Evolutionary conservation across 2,888 invertebrate species (phyloP).

Genomic region (Papilio elwesi): DNA sequence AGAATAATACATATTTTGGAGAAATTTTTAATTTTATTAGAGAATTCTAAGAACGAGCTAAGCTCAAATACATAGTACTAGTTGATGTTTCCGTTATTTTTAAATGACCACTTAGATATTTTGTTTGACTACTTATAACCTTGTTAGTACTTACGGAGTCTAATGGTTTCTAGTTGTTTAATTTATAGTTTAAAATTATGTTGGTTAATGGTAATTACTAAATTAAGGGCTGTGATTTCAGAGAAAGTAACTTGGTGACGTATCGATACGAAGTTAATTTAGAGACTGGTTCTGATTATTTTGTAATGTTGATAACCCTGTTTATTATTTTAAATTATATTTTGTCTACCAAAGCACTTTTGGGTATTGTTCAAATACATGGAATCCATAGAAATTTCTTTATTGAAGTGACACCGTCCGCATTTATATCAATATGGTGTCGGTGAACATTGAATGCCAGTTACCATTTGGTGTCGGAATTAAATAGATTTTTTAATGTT

Average conservation of each 20-base stretch:
- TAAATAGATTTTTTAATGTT: not conserved
- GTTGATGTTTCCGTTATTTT: slow-evolving; percentile 43
- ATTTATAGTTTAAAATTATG: slow-evolving; percentile 69
- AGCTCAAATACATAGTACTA: slow-evolving; percentile 52
- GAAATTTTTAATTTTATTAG: slow-evolving; percentile 32
- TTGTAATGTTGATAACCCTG: slow-evolving; percentile 14
- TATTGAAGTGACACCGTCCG: slow-evolving; percentile 10
- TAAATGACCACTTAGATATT: slow-evolving; percentile 39
- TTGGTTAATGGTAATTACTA: slow-evolving; percentile 71
- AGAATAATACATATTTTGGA: slow-evolving; percentile 21
- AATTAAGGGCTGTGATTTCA: slow-evolving; percentile 79
- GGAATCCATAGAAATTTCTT: not conserved
- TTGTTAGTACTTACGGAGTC: slow-evolving; percentile 62
- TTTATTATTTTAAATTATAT: not conserved
- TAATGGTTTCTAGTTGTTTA: slow-evolving; percentile 59
- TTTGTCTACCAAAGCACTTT: slow-evolving; percentile 19
- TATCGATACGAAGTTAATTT: slow-evolving; percentile 18
- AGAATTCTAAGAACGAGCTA: slow-evolving; percentile 46
- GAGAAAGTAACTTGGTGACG: slow-evolving; percentile 67
- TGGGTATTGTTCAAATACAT: not conserved
- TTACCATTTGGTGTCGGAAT: slow-evolving; percentile 14
- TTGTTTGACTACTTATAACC: slow-evolving; percentile 44
- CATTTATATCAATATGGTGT: slow-evolving; percentile 16
- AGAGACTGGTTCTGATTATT: slow-evolving; percentile 28
- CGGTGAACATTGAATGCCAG: not conserved